phyloP scores from a whole-genome alignment of 2,888 invertebrate genomes.

The Chrysolina americana region DNA sequence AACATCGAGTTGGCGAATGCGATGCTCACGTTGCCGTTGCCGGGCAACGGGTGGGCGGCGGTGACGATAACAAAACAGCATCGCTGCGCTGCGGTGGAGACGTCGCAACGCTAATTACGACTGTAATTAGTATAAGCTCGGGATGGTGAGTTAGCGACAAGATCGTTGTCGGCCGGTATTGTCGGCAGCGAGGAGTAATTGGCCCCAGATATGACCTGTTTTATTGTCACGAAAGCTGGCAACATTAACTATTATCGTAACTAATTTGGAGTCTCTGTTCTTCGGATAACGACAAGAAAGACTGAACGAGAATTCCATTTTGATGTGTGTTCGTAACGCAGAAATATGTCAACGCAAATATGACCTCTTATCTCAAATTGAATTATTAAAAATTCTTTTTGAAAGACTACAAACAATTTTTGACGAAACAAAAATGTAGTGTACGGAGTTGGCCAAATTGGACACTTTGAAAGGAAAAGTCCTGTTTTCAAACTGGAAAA shows the following conservation, averaged over 20 bases:
- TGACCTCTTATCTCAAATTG: too few species aligned
- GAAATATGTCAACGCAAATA: too few species aligned
- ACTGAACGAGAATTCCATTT: neutral
- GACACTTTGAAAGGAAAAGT: too few species aligned
- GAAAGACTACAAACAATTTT: too few species aligned
- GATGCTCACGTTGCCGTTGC: slow-evolving; percentile 58
- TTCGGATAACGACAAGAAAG: neutral
- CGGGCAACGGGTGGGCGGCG: slow-evolving; percentile 52
- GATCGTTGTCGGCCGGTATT: slow-evolving; percentile 48
- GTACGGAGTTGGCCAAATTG: too few species aligned
- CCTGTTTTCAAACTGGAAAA: too few species aligned
- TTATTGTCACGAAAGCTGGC: neutral
- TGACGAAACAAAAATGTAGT: too few species aligned
- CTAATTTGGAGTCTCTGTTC: neutral
- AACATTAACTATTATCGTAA: slow-evolving; percentile 6
- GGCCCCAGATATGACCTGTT: slow-evolving; percentile 18
- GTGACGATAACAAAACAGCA: slow-evolving; percentile 23
- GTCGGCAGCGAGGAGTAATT: slow-evolving; percentile 13
- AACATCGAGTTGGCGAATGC: slow-evolving; percentile 58
- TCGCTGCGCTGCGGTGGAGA: slow-evolving; percentile 46
- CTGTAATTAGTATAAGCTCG: slow-evolving; percentile 70
- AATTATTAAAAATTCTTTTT: too few species aligned
- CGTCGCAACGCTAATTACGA: slow-evolving; percentile 67
- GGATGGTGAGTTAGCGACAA: slow-evolving; percentile 66
- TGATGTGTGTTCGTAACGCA: too few species aligned